phyloP scores from a whole-genome alignment of 2,113 vertebrate species.

The Beaufortia kweichowensis region DNA sequence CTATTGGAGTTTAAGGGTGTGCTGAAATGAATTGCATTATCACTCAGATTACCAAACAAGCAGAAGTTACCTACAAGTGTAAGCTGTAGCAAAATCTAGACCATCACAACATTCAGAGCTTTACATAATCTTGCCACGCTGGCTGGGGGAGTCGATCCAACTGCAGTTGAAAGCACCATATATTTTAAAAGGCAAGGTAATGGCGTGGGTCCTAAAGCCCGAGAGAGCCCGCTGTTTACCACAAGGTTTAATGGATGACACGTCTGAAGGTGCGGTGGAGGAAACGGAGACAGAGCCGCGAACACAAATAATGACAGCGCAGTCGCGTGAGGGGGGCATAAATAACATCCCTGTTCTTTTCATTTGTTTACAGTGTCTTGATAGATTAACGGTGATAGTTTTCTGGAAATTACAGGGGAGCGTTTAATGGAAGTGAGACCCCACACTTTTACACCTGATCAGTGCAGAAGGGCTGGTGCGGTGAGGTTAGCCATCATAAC shows the following conservation, averaged over 20 bases:
- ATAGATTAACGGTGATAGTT: constrained; percentile 54
- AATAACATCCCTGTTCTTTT: constrained; percentile 34
- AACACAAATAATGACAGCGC: constrained; percentile 52
- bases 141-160: constrained; percentile 36
- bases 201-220: constrained; percentile 27
- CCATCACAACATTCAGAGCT: constrained; percentile 32
- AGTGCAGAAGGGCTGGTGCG: not conserved
- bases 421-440: constrained; percentile 44
- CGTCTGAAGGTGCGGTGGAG: constrained; percentile 35
- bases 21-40: too few relatives aligned
- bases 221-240: constrained; percentile 45
- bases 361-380: constrained; percentile 56
- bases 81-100: not conserved
- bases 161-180: constrained; percentile 40
- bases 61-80: constrained; percentile 15
- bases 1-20: too few relatives aligned
- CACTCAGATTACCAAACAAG: too few relatives aligned
- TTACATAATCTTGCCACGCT: constrained; percentile 44
- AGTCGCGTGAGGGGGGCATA: constrained; percentile 22
- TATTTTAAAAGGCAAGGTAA: constrained; percentile 52
- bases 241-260: constrained; percentile 50
- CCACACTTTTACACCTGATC: not conserved
- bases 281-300: constrained; percentile 34
- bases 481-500: not conserved
- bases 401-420: constrained; percentile 52